phyloP scores from a whole-genome alignment of 2,888 invertebrate genomes.

The Ormia ochracea region DNA sequence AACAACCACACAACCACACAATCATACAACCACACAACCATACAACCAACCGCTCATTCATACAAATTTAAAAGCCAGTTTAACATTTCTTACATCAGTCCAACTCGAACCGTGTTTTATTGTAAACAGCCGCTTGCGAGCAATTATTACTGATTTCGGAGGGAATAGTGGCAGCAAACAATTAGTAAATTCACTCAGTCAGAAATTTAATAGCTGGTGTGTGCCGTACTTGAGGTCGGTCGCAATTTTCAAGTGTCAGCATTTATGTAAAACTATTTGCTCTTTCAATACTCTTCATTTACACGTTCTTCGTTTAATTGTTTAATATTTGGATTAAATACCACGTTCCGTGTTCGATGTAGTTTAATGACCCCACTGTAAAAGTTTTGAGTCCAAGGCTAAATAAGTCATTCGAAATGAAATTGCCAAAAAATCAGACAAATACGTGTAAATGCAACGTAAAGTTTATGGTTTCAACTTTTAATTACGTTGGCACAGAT shows the following conservation, averaged over 20 bases:
- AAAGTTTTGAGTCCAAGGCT: neutral
- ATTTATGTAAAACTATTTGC: neutral
- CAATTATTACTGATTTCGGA: constrained; percentile 5
- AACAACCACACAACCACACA: neutral
- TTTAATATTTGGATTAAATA: neutral
- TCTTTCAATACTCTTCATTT: neutral
- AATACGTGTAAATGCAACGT: no score
- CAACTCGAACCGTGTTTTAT: constrained; percentile 18
- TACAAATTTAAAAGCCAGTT: neutral
- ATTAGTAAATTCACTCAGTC: constrained; percentile 8
- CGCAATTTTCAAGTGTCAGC: neutral
- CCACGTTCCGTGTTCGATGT: neutral
- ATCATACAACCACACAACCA: constrained; percentile 6
- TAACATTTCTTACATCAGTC: neutral
- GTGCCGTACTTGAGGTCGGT: neutral
- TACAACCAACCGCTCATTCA: constrained; percentile 8
- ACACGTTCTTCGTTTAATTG: neutral
- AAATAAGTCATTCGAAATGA: neutral
- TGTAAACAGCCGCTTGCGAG: neutral
- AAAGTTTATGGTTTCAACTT: no score
- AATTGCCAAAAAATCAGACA: neutral
- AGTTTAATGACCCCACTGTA: neutral
- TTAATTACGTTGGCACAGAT: no score
- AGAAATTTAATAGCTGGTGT: neutral
- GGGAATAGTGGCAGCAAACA: neutral